These are phyloP conservation scores for Corvus hawaiiensis DNA, from an alignment of 2,113 vertebrate species.

Conservation along the genomic window DNA sequence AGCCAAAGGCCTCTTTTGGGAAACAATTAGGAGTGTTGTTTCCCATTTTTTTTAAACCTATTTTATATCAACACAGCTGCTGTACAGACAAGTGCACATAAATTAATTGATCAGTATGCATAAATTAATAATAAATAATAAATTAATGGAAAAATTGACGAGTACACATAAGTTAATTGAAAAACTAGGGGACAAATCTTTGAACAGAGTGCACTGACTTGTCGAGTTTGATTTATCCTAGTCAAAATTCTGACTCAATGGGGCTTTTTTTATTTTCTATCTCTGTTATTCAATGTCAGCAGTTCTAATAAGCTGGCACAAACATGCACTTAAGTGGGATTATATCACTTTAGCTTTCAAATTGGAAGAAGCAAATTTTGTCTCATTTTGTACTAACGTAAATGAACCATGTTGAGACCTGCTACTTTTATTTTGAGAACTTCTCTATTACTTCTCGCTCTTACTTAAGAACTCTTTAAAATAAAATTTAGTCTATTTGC, in stretches of 20 bases:
- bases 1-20: background rate
- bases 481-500: background rate
- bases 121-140: background rate
- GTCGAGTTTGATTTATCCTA: background rate
- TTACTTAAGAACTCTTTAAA: background rate
- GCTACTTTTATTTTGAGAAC: background rate
- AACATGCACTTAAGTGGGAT: background rate
- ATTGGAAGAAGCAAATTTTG: background rate
- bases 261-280: background rate
- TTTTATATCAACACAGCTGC: background rate
- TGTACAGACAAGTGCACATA: background rate
- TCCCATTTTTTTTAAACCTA: background rate
- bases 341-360: background rate
- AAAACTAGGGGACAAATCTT: background rate
- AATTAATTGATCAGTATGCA: background rate
- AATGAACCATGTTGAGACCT: background rate
- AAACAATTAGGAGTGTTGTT: background rate
- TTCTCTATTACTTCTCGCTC: background rate
- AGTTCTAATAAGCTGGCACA: background rate
- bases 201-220: background rate
- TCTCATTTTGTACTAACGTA: background rate
- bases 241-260: background rate
- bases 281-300: background rate
- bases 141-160: background rate
- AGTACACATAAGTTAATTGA: background rate